Evolutionary conservation across 2,888 invertebrate species (phyloP).

Genomic region (Hirtodrosophila confusa): DNA sequence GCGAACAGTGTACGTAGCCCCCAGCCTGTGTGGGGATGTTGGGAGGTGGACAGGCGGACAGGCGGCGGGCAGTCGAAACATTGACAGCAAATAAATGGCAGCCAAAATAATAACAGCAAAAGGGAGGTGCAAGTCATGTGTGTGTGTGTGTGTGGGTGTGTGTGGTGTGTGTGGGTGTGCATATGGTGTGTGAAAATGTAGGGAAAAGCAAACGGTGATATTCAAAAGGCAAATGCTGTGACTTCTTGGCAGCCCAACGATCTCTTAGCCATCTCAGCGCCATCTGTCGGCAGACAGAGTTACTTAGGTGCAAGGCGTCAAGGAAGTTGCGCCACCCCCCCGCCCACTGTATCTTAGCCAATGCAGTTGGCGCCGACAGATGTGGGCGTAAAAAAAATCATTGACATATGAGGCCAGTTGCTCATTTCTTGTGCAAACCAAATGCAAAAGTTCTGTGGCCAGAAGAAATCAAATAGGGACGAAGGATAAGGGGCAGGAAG

Average conservation of each 20-base stretch:
- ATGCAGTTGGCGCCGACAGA: slow-evolving; percentile 64
- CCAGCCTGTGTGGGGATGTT: slow-evolving; percentile 26
- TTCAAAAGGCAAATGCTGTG: slow-evolving; percentile 24
- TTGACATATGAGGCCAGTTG: slow-evolving; percentile 76
- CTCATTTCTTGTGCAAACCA: slow-evolving; percentile 62
- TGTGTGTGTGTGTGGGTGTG: slow-evolving; percentile 8
- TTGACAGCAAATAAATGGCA: slow-evolving; percentile 82
- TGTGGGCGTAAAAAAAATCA: slow-evolving; percentile 67
- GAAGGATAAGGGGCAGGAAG: background rate
- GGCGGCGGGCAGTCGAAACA: slow-evolving; percentile 67
- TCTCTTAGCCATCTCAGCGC: slow-evolving; percentile 30
- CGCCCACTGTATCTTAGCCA: slow-evolving; percentile 27
- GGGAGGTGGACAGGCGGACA: slow-evolving; percentile 23
- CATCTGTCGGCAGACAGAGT: slow-evolving; percentile 40
- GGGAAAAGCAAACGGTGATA: slow-evolving; percentile 23
- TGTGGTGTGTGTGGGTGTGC: slow-evolving; percentile 1
- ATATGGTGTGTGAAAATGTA: slow-evolving; percentile 18
- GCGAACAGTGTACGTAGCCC: background rate
- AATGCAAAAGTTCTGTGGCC: slow-evolving; percentile 65
- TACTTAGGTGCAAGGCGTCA: slow-evolving; percentile 56
- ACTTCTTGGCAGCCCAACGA: slow-evolving; percentile 34
- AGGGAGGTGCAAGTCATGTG: slow-evolving; percentile 58
- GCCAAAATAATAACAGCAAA: slow-evolving; percentile 82
- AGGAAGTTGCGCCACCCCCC: slow-evolving; percentile 15
- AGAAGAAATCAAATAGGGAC: background rate